These are phyloP conservation scores for Mesoligia furuncula DNA, from an alignment of 2,888 invertebrate species.

Conservation along the genomic window DNA sequence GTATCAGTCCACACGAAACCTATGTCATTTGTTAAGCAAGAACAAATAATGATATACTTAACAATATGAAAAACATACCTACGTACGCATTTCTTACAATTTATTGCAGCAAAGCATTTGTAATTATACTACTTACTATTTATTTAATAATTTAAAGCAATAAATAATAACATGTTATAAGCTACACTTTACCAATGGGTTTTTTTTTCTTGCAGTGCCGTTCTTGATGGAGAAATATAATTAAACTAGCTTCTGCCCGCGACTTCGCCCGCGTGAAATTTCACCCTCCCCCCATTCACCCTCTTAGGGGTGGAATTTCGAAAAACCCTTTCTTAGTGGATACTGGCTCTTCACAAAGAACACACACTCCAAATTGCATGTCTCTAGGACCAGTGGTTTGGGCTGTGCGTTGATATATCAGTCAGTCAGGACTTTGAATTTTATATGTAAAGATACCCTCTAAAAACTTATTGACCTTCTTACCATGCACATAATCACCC, in stretches of 20 bases:
- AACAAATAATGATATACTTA: constrained; percentile 47
- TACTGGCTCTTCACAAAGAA: too few species aligned
- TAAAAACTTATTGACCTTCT: background rate
- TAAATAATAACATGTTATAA: constrained; percentile 2
- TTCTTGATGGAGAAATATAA: background rate
- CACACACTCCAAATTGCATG: too few species aligned
- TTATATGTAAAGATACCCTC: too few species aligned
- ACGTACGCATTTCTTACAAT: constrained; percentile 29
- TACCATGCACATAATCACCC: background rate
- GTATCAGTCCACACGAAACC: background rate
- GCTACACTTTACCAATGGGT: background rate
- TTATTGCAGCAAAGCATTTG: constrained; percentile 13
- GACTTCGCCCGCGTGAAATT: too few species aligned
- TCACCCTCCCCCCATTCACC: too few species aligned
- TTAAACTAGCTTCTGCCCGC: too few species aligned
- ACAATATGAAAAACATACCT: background rate
- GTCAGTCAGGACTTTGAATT: too few species aligned
- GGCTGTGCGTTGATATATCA: too few species aligned
- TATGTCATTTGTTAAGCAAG: constrained; percentile 20
- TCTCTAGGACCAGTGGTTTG: too few species aligned
- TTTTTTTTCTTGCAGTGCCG: background rate
- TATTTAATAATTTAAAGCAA: constrained; percentile 9
- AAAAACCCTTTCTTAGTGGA: too few species aligned
- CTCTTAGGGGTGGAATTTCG: too few species aligned
- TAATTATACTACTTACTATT: constrained; percentile 19